Evolutionary conservation across 2,797 vertebrate species (phyloP).

Genomic region (Morus bassanus): DNA sequence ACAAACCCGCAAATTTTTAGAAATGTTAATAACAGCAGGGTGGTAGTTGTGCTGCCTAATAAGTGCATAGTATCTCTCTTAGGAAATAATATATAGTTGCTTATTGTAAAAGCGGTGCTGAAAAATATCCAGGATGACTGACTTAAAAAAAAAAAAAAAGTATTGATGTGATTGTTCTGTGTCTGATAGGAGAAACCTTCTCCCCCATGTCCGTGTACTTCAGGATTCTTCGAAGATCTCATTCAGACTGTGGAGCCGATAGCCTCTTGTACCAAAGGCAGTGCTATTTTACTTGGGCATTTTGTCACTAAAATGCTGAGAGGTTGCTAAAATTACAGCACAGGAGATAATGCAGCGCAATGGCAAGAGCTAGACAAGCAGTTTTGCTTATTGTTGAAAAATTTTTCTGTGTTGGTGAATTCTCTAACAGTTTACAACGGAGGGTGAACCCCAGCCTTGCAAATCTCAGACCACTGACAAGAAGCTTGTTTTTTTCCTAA

Average conservation of each 20-base stretch:
- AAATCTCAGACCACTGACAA: background rate
- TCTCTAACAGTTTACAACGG: background rate
- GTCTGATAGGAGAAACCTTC: background rate
- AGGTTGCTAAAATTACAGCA: background rate
- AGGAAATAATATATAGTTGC: background rate
- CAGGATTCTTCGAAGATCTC: background rate
- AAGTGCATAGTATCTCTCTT: background rate
- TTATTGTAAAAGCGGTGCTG: background rate
- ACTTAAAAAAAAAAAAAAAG: background rate
- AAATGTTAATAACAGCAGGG: background rate
- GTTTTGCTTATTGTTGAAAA: background rate
- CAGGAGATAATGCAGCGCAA: background rate
- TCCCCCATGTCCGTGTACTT: accelerated
- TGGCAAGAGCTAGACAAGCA: background rate
- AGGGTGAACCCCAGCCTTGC: background rate
- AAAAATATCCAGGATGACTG: background rate
- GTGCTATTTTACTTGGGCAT: background rate
- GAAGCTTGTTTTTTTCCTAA: background rate
- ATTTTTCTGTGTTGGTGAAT: background rate
- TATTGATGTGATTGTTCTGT: background rate
- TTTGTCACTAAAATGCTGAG: background rate
- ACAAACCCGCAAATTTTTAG: background rate
- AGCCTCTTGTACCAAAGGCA: background rate
- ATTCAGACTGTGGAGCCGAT: background rate
- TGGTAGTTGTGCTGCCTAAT: background rate